These are phyloP conservation scores for Lagorchestes hirsutus DNA, from an alignment of 2,797 vertebrate genomes.

Conservation along the genomic window DNA sequence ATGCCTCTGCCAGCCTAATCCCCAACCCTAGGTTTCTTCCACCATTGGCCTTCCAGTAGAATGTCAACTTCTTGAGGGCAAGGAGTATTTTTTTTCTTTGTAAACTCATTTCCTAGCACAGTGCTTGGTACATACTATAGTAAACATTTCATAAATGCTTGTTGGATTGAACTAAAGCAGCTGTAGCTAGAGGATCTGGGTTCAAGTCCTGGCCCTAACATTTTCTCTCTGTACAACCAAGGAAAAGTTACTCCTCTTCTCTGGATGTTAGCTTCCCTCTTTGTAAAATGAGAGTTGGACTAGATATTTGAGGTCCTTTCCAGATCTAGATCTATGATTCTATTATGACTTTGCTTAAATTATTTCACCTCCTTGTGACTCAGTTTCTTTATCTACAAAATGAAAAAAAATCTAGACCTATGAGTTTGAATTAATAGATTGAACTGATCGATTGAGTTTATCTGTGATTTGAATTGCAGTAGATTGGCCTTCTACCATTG, in stretches of 20 bases:
- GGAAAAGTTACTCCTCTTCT: not conserved
- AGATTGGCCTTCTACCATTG: too few relatives aligned
- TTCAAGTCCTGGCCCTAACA: not conserved
- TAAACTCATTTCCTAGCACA: conserved; percentile 11
- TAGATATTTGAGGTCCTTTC: not conserved
- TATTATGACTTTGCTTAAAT: conserved; percentile 25
- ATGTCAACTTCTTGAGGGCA: conserved; percentile 11
- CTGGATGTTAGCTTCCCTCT: not conserved
- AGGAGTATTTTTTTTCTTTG: conserved; percentile 3
- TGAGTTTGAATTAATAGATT: not conserved
- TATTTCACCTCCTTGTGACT: conserved; percentile 52
- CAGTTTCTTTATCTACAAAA: conserved; percentile 13
- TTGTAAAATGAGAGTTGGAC: not conserved
- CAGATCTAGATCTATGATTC: conserved; percentile 8
- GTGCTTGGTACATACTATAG: not conserved
- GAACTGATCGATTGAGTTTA: not conserved
- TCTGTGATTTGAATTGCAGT: not conserved
- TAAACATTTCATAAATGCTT: conserved; percentile 26
- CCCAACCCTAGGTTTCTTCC: not conserved
- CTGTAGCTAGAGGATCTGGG: not conserved
- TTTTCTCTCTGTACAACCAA: not conserved
- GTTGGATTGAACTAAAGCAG: not conserved
- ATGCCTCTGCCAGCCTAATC: not conserved
- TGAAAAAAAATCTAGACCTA: not conserved
- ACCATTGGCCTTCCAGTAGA: not conserved